These are phyloP conservation scores for Scalopus aquaticus DNA, from an alignment of 2,113 vertebrate species.

Conservation along the genomic window DNA sequence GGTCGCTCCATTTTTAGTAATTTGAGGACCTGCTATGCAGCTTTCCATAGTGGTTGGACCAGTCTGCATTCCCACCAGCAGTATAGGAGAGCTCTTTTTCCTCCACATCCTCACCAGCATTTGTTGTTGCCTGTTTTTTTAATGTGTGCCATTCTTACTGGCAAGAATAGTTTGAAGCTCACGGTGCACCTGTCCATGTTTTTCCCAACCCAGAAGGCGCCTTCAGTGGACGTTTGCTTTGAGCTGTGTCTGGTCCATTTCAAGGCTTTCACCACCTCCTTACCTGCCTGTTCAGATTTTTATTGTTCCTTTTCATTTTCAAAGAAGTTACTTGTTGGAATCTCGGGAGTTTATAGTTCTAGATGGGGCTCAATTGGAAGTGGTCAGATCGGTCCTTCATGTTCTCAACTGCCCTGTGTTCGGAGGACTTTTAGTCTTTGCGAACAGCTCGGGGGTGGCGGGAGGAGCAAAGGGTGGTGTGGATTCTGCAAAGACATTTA, in stretches of 20 bases:
- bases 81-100: too few species aligned
- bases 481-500: not conserved
- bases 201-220: too few species aligned
- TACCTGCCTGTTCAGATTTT: not conserved
- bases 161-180: too few species aligned
- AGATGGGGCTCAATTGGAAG: not conserved
- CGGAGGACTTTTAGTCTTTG: not conserved
- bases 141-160: too few species aligned
- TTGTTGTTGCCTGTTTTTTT: too few species aligned
- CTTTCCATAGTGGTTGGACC: too few species aligned
- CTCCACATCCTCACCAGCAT: too few species aligned
- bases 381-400: conserved; percentile 3
- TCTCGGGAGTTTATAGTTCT: conserved; percentile 4
- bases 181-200: too few species aligned
- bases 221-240: not conserved
- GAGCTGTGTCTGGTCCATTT: not conserved
- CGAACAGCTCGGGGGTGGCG: not conserved
- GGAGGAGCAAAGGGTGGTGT: too few species aligned
- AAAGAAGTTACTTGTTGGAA: not conserved
- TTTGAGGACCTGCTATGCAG: too few species aligned
- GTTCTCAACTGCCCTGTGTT: not conserved
- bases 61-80: too few species aligned
- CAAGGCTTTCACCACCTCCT: not conserved
- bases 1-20: too few species aligned
- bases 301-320: not conserved